Conservation (phyloP, 2,113 vertebrate genomes). For the Solea senegalensis region DNA sequence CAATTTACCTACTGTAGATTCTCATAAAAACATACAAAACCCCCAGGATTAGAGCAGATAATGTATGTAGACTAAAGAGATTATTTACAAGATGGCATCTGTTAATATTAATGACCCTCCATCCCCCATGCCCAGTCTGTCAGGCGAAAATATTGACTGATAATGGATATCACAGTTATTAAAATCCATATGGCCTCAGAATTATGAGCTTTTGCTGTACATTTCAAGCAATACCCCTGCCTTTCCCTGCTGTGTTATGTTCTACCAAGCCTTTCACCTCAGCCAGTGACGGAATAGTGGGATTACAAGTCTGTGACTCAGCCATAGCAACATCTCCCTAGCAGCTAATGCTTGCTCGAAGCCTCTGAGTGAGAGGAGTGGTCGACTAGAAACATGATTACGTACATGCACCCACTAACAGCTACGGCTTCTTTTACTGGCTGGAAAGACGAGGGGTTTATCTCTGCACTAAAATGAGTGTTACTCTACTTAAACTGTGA, state of each 20-base stretch:
- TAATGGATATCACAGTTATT: too few relatives aligned
- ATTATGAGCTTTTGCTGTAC: neutral
- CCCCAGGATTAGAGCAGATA: neutral
- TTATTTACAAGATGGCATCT: neutral
- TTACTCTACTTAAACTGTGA: too few relatives aligned
- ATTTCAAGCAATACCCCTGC: neutral
- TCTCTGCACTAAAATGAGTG: neutral
- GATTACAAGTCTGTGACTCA: neutral
- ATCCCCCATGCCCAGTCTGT: too few relatives aligned
- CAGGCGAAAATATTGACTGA: neutral
- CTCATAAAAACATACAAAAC: neutral
- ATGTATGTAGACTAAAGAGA: neutral
- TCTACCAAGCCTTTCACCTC: neutral
- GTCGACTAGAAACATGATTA: too few relatives aligned
- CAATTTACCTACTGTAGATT: neutral
- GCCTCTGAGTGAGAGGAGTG: neutral
- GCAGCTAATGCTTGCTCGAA: neutral
- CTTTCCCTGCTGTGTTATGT: neutral
- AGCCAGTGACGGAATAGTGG: neutral
- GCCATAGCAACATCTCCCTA: neutral
- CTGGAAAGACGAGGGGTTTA: neutral
- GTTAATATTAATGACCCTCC: neutral
- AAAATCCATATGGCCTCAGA: neutral
- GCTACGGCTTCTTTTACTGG: neutral
- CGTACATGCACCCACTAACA: neutral